Percentiles rank a stretch among this genome's conserved stretches.
Evolutionary conservation across 2,113 vertebrate species (phyloP).

Genomic region (Perca flavescens): DNA sequence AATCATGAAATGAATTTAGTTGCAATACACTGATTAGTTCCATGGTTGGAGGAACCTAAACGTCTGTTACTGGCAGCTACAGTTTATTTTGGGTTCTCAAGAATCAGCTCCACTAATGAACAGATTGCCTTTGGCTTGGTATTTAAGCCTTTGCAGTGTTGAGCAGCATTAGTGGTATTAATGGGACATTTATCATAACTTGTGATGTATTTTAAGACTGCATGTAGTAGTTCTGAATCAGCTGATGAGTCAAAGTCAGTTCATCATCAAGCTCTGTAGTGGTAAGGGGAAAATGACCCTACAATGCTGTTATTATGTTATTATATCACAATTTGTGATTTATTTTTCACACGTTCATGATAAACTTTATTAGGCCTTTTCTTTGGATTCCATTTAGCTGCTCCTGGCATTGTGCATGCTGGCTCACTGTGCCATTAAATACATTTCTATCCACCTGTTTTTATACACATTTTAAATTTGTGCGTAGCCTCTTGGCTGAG

Average conservation of each 20-base stretch:
- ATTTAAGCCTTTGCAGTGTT: constrained; percentile 66
- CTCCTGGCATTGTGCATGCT: not conserved
- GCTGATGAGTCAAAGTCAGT: constrained; percentile 53
- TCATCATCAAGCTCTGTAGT: constrained; percentile 19
- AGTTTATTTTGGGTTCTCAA: constrained; percentile 70
- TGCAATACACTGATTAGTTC: constrained; percentile 61
- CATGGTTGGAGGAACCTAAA: constrained; percentile 68
- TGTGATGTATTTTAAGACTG: constrained; percentile 59
- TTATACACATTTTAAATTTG: not conserved
- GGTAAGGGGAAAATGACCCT: constrained; percentile 21
- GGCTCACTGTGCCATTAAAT: not conserved
- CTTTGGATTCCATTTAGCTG: not conserved
- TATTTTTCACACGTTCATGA: constrained; percentile 16
- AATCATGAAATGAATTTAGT: constrained; percentile 65
- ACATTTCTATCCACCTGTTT: not conserved
- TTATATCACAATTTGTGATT: constrained; percentile 11
- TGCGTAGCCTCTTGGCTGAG: not conserved
- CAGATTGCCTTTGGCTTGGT: constrained; percentile 71
- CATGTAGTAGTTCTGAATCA: constrained; percentile 36
- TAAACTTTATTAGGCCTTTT: not conserved
- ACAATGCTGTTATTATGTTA: constrained; percentile 18
- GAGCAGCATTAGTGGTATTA: constrained; percentile 62
- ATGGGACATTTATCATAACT: constrained; percentile 66
- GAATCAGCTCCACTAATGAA: constrained; percentile 69
- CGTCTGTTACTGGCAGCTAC: constrained; percentile 73